A percentile compares a stretch with the other conserved stretches of the same genome.
Conservation (phyloP, 2,888 invertebrate species). For the Hypselothyrea guttata region DNA sequence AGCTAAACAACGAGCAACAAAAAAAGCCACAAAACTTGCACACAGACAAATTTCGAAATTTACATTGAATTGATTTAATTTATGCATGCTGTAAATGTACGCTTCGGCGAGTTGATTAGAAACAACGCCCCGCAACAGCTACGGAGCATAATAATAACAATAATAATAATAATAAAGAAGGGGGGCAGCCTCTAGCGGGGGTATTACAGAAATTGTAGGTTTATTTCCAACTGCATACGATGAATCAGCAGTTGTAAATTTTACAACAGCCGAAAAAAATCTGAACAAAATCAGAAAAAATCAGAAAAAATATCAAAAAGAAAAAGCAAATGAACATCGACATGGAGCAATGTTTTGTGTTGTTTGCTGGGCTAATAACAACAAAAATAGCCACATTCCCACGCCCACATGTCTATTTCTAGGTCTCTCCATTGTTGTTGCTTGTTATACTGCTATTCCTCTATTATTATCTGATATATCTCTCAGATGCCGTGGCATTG, state of each 20-base stretch:
- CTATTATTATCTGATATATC: conserved; percentile 26
- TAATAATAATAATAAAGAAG: too few species aligned
- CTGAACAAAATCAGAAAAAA: background rate
- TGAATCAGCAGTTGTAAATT: conserved; percentile 47
- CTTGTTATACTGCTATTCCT: conserved; percentile 19
- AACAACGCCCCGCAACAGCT: conserved; percentile 7
- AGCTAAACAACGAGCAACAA: conserved; percentile 32
- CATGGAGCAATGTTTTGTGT: conserved; percentile 14
- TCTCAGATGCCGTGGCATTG: conserved; percentile 56
- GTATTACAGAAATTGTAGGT: too few species aligned
- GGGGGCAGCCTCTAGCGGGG: too few species aligned
- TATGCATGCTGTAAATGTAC: conserved; percentile 41
- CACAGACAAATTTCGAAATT: conserved; percentile 63
- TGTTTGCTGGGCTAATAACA: conserved; percentile 23
- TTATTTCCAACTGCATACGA: conserved; percentile 23
- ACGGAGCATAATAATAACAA: background rate
- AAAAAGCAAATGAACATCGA: conserved; percentile 23
- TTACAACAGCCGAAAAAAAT: conserved; percentile 20
- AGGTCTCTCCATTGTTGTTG: conserved; percentile 45
- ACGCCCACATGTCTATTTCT: conserved; percentile 74
- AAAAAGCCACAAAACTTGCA: conserved; percentile 39
- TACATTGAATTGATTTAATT: conserved; percentile 64
- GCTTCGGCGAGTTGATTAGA: conserved; percentile 48
- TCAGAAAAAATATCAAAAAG: background rate
- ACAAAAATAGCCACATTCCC: conserved; percentile 66